phyloP scores from a whole-genome alignment of 2,888 invertebrate species.

The Oeneis ivallda region DNA sequence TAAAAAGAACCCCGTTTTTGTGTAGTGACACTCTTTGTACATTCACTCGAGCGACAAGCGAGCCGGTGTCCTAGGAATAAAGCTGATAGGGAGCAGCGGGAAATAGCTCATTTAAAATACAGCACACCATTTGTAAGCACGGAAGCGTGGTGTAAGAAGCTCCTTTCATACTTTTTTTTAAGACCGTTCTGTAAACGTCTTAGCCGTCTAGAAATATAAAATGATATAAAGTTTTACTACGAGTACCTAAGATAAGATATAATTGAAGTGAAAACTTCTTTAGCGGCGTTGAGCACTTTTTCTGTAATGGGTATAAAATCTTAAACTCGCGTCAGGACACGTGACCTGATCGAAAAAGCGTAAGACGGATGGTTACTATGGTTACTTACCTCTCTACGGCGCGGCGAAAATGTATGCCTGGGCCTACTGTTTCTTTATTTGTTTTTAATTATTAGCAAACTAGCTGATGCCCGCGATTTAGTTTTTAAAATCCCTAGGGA shows the following conservation, averaged over 20 bases:
- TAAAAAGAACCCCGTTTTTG: constrained; percentile 14
- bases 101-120: constrained; percentile 74
- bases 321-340: no score
- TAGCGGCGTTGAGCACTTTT: no score
- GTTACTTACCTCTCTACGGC: no score
- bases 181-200: constrained; percentile 41
- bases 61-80: constrained; percentile 49
- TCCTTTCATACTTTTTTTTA: constrained; percentile 55
- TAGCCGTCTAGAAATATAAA: constrained; percentile 11
- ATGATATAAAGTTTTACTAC: not conserved
- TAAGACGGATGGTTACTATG: no score
- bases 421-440: no score
- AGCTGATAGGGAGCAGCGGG: constrained; percentile 58
- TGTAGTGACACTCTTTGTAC: constrained; percentile 21
- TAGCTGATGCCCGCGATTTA: no score
- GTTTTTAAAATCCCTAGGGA: no score
- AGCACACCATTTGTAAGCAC: constrained; percentile 59
- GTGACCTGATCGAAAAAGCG: no score
- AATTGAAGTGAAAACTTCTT: no score
- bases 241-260: not conserved
- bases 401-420: no score
- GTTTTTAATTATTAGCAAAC: no score
- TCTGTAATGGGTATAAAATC: no score
- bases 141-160: constrained; percentile 50
- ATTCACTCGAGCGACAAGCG: constrained; percentile 42